A percentile compares a stretch with the other conserved stretches of the same genome.
phyloP scores from a whole-genome alignment of 2,888 invertebrate species.

The Lepas anatifera region DNA sequence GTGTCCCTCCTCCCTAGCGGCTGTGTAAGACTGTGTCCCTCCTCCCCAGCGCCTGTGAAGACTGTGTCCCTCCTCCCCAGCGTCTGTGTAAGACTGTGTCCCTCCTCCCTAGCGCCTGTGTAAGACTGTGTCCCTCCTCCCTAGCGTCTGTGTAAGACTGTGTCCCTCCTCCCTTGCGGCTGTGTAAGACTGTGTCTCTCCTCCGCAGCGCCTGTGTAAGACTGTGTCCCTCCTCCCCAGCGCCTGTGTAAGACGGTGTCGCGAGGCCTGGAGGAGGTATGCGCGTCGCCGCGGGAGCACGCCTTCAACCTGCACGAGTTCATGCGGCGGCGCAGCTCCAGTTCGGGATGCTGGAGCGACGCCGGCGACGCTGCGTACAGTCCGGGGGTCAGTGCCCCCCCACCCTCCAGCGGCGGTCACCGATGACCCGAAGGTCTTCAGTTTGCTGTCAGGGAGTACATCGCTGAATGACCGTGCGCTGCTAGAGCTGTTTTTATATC shows the following conservation, averaged over 20 bases:
- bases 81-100: not conserved
- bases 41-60: too few species aligned
- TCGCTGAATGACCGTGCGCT: too few species aligned
- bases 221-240: conserved; percentile 32
- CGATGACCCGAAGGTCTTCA: too few species aligned
- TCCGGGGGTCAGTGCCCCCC: not conserved
- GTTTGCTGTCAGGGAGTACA: too few species aligned
- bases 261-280: conserved; percentile 34
- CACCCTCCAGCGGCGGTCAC: too few species aligned
- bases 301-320: conserved; percentile 29
- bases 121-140: not conserved
- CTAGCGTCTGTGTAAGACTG: not conserved
- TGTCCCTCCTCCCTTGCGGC: not conserved
- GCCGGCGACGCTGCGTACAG: conserved; percentile 16
- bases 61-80: too few species aligned
- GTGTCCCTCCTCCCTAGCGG: too few species aligned
- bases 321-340: conserved; percentile 30
- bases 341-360: conserved; percentile 23
- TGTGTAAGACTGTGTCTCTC: not conserved
- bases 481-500: too few species aligned
- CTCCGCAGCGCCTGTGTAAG: conserved; percentile 19
- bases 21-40: too few species aligned
- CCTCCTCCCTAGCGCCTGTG: not conserved
- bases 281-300: conserved; percentile 33
- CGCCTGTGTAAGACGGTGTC: conserved; percentile 29